These are phyloP conservation scores for Deilephila porcellus DNA, from an alignment of 2,888 invertebrate species.

Conservation along the genomic window DNA sequence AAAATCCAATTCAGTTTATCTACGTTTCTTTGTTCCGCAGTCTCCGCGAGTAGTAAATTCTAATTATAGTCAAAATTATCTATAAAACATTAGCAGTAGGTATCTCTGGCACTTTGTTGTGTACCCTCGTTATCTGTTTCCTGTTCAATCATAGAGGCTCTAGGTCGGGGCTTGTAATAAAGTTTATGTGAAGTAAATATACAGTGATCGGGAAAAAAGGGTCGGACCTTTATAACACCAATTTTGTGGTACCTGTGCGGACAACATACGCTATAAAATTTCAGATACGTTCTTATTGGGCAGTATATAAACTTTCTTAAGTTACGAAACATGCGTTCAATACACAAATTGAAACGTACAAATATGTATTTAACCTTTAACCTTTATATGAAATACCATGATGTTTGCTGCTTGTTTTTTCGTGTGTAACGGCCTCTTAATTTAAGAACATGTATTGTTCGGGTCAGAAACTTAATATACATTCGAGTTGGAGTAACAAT, in stretches of 20 bases:
- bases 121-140: background rate
- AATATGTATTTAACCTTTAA: background rate
- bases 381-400: background rate
- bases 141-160: slow-evolving; percentile 9
- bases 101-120: background rate
- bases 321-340: background rate
- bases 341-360: slow-evolving; percentile 15
- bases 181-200: slow-evolving; percentile 20
- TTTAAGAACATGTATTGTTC: too few species aligned
- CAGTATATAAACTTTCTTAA: background rate
- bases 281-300: slow-evolving; percentile 9
- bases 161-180: slow-evolving; percentile 7
- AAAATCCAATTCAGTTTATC: background rate
- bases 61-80: background rate
- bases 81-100: background rate
- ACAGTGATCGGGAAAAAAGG: slow-evolving; percentile 19
- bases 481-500: background rate
- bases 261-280: slow-evolving; percentile 16
- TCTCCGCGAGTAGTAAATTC: background rate
- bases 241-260: slow-evolving; percentile 10
- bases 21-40: background rate
- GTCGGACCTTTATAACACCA: slow-evolving; percentile 13
- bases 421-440: too few species aligned
- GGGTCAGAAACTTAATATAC: too few species aligned
- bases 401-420: background rate